Evolutionary conservation across 2,888 invertebrate species (phyloP).

Genomic region (Andrena minutula): DNA sequence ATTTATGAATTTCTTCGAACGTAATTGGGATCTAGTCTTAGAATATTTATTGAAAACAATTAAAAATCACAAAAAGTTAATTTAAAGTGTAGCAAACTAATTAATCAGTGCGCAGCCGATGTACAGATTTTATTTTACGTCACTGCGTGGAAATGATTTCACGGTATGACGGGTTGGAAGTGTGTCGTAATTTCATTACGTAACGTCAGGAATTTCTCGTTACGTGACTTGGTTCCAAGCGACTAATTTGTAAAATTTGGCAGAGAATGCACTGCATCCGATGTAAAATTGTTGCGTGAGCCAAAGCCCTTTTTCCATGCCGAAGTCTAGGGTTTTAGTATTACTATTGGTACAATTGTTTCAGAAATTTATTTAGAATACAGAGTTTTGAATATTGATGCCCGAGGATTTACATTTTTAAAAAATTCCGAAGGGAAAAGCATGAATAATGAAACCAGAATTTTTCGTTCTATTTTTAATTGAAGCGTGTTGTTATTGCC

Average conservation of each 20-base stretch:
- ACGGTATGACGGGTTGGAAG: background rate
- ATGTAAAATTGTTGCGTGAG: background rate
- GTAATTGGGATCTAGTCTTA: too few relatives aligned
- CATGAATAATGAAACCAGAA: too few relatives aligned
- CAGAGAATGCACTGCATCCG: background rate
- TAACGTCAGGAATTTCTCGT: slow-evolving; percentile 8
- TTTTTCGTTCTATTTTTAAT: too few relatives aligned
- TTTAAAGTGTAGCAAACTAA: background rate
- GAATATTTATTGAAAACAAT: too few relatives aligned
- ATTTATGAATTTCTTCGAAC: too few relatives aligned
- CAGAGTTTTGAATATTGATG: too few relatives aligned
- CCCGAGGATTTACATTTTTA: background rate
- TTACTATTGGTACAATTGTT: background rate
- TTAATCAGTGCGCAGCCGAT: background rate
- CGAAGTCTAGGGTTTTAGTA: background rate
- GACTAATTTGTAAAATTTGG: background rate
- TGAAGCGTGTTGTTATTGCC: too few relatives aligned
- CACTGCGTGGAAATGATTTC: background rate
- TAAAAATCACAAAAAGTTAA: too few relatives aligned
- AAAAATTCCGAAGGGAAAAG: too few relatives aligned
- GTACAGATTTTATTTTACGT: background rate
- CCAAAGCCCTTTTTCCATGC: background rate
- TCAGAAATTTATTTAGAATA: too few relatives aligned
- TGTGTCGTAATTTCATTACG: slow-evolving; percentile 9
- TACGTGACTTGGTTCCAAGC: background rate